A percentile compares a stretch with the other conserved stretches of the same genome.
Conservation (phyloP, 2,797 vertebrate species). For the Acanthurus lineatus region DNA sequence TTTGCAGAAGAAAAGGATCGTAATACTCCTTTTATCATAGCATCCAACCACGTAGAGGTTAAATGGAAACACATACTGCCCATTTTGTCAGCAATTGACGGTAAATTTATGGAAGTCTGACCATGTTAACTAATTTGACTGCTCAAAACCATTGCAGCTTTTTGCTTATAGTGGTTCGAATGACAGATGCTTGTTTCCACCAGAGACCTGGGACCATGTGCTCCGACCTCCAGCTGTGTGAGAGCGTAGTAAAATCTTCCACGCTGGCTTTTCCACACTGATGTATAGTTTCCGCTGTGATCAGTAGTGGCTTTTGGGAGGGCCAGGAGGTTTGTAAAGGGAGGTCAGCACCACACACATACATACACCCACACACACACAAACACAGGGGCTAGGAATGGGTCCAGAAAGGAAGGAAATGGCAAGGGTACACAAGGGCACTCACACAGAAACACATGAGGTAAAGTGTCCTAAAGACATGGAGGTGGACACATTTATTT, state of each 20-base stretch:
- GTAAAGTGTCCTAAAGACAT: slow-evolving; percentile 6
- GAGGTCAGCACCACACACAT: slow-evolving; percentile 37
- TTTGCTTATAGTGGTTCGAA: slow-evolving; percentile 13
- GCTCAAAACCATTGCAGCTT: slow-evolving; percentile 9
- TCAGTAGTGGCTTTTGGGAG: slow-evolving; percentile 60
- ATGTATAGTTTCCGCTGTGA: slow-evolving; percentile 79
- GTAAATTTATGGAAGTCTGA: not conserved
- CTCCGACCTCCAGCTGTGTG: slow-evolving; percentile 52
- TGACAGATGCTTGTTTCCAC: slow-evolving; percentile 56
- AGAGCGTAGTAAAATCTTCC: slow-evolving; percentile 65
- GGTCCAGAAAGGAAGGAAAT: slow-evolving; percentile 40
- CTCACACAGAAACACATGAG: slow-evolving; percentile 7
- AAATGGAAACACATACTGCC: not conserved
- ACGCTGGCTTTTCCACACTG: slow-evolving; percentile 62
- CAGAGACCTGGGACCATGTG: slow-evolving; percentile 36
- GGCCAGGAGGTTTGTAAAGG: slow-evolving; percentile 69
- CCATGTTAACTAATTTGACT: not conserved
- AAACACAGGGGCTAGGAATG: slow-evolving; percentile 9
- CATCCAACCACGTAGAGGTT: slow-evolving; percentile 2
- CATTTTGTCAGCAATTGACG: not conserved
- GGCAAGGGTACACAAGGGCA: slow-evolving; percentile 13
- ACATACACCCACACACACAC: slow-evolving; percentile 6
- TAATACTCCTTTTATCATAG: not conserved
- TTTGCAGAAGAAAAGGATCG: not conserved
- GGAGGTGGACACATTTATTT: not conserved